phyloP scores from a whole-genome alignment of 1,140 invertebrate species.

The Eumaeus atala region DNA sequence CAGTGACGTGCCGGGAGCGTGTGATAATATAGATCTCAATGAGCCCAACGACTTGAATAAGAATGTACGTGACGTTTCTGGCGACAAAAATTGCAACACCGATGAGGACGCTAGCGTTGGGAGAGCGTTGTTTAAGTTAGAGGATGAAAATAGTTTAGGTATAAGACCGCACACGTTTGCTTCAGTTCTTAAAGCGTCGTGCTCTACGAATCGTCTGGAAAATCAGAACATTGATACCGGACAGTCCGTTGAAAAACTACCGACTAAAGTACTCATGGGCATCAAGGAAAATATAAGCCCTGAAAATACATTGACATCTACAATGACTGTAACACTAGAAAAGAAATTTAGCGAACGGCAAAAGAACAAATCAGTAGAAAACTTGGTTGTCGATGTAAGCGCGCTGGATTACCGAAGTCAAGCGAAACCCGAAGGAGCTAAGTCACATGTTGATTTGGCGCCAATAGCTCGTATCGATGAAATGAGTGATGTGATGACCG shows the following conservation, averaged over 20 bases:
- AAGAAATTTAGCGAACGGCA: constrained; percentile 50
- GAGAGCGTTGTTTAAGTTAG: constrained; percentile 26
- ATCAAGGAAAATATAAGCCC: constrained; percentile 73
- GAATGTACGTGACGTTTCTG: constrained; percentile 29
- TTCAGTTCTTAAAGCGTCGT: constrained; percentile 52
- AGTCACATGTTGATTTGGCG: constrained; percentile 40
- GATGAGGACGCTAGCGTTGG: constrained; percentile 22
- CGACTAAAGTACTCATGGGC: constrained; percentile 60
- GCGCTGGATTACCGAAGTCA: constrained; percentile 20
- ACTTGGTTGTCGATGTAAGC: not conserved
- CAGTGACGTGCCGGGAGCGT: constrained; percentile 30
- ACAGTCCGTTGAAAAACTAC: constrained; percentile 61
- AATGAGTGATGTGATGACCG: constrained; percentile 45
- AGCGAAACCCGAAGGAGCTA: constrained; percentile 34
- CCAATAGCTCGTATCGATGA: constrained; percentile 63
- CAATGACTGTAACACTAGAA: constrained; percentile 54
- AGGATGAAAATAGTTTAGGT: constrained; percentile 28
- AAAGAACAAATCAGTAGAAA: constrained; percentile 35
- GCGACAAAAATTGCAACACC: constrained; percentile 19
- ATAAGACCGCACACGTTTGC: constrained; percentile 53
- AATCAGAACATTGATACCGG: constrained; percentile 60
- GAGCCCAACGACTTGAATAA: constrained; percentile 55
- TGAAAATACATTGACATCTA: constrained; percentile 65
- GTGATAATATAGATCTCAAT: constrained; percentile 59
- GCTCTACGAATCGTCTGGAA: constrained; percentile 52